Conservation (phyloP, 2,888 invertebrate genomes). For the Dorcus parallelipipedus region DNA sequence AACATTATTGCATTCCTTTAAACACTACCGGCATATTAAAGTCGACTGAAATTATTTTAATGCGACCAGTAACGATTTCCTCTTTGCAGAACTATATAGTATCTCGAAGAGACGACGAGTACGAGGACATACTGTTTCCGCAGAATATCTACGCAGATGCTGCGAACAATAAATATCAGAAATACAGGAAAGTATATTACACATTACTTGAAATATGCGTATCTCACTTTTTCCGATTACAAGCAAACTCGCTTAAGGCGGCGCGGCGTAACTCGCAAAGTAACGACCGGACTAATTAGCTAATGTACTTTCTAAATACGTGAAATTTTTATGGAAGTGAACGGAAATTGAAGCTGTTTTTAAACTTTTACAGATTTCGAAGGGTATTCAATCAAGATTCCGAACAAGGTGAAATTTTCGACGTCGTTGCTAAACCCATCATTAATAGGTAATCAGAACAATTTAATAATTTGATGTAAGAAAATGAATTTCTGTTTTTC, state of each 20-base stretch:
- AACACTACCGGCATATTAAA: no score
- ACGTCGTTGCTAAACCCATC: conserved; percentile 51
- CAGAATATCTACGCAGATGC: conserved; percentile 2
- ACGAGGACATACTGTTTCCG: conserved; percentile 15
- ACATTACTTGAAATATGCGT: neutral
- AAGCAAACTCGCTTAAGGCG: neutral
- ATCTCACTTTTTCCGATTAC: neutral
- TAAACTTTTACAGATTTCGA: conserved; percentile 44
- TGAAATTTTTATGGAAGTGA: no score
- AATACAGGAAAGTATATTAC: conserved; percentile 18
- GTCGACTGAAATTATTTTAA: no score
- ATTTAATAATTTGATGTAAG: no score
- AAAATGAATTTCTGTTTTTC: no score
- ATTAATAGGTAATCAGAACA: conserved; percentile 46
- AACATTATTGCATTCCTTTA: no score
- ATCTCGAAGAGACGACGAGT: conserved; percentile 8
- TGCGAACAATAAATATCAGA: conserved; percentile 8
- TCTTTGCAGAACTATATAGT: conserved; percentile 16
- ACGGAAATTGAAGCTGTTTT: conserved; percentile 2
- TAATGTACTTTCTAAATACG: no score
- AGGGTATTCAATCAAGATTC: conserved; percentile 48
- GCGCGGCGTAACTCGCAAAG: neutral
- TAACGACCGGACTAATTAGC: neutral
- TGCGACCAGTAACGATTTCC: no score
- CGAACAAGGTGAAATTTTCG: conserved; percentile 48